phyloP scores from a whole-genome alignment of 1,140 invertebrate genomes.

The Zelostemma sp. region DNA sequence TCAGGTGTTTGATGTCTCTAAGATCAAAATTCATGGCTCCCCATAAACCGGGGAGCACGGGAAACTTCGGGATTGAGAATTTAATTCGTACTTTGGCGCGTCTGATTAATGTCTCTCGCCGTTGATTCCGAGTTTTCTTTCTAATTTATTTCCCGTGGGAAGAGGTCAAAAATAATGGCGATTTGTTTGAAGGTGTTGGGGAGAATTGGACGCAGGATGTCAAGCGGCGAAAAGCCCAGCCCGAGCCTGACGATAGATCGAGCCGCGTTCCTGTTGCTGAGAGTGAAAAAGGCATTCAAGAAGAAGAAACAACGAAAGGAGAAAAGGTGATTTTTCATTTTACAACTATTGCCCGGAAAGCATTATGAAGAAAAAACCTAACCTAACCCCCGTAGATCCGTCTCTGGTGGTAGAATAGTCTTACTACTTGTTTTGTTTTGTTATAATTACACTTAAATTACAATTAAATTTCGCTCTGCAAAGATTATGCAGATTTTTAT shows the following conservation, averaged over 20 bases:
- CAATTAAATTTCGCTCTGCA: no score
- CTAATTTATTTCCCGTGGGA: conserved; percentile 18
- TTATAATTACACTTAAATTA: no score
- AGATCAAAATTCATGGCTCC: no score
- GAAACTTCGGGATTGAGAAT: no score
- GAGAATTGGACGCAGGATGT: conserved; percentile 62
- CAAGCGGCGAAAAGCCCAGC: conserved; percentile 66
- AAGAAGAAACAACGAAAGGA: conserved; percentile 90
- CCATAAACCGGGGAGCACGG: no score
- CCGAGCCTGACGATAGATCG: conserved; percentile 82
- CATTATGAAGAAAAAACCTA: no score
- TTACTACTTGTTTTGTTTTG: no score
- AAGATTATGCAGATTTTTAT: no score
- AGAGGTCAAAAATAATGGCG: conserved; percentile 8
- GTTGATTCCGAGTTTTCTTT: conserved; percentile 5
- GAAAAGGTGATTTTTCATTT: conserved; percentile 77
- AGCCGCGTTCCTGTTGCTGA: conserved; percentile 87
- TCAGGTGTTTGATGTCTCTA: no score
- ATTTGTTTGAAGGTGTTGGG: conserved; percentile 51
- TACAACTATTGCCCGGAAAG: no score
- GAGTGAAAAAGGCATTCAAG: conserved; percentile 90
- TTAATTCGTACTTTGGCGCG: neutral
- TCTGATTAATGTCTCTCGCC: conserved; percentile 10
- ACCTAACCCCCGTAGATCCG: no score
- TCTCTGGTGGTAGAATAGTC: no score